Conservation (phyloP, 2,888 invertebrate genomes). For the Caenorhabditis auriculariae region DNA sequence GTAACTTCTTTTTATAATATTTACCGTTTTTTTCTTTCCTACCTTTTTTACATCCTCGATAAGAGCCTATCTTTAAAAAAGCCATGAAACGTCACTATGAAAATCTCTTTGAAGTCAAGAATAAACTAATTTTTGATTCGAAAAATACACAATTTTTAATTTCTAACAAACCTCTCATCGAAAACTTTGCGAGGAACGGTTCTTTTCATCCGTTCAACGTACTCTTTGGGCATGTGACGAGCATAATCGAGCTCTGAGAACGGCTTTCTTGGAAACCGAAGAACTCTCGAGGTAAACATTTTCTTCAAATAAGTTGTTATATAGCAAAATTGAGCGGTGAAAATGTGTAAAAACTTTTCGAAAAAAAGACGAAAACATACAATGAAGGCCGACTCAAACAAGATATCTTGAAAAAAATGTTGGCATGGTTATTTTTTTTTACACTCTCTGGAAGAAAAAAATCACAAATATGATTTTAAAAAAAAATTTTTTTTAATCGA, state of each 20-base stretch:
- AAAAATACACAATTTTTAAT: neutral
- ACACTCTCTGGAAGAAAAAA: neutral
- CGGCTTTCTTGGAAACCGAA: constrained; percentile 40
- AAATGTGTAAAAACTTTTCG: neutral
- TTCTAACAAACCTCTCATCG: constrained; percentile 41
- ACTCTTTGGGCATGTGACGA: constrained; percentile 57
- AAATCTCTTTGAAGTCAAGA: too few species aligned
- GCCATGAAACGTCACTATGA: too few species aligned
- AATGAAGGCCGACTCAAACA: too few species aligned
- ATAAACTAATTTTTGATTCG: neutral
- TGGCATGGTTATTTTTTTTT: too few species aligned
- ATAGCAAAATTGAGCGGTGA: neutral
- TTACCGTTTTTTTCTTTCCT: too few species aligned
- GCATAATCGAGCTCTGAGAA: constrained; percentile 56
- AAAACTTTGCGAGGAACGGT: constrained; percentile 54
- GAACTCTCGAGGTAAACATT: constrained; percentile 28
- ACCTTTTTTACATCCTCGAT: too few species aligned
- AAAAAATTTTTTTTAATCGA: neutral
- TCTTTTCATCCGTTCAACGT: constrained; percentile 51
- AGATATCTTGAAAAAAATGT: too few species aligned
- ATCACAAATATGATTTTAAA: neutral
- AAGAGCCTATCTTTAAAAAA: too few species aligned
- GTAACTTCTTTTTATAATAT: too few species aligned
- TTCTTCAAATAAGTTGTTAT: neutral
- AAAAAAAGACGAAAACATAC: neutral